Evolutionary conservation across 2,888 invertebrate species (phyloP).

Genomic region (Mellilla xanthometata): DNA sequence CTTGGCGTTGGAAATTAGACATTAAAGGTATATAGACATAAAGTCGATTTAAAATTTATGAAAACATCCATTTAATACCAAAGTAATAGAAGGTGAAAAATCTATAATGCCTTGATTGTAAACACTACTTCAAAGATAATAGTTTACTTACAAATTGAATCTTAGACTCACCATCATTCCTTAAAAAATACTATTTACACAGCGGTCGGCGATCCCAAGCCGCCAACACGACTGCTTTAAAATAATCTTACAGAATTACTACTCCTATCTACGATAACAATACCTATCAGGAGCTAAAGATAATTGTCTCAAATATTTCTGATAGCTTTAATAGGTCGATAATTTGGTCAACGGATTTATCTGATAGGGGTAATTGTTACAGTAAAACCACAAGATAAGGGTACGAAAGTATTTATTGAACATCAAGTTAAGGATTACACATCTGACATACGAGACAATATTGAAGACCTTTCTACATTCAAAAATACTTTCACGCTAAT

Average conservation of each 20-base stretch:
- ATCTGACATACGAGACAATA: constrained; percentile 50
- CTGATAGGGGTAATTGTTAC: not conserved
- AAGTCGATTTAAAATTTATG: no score
- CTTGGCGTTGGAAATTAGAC: constrained; percentile 11
- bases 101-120: no score
- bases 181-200: constrained; percentile 18
- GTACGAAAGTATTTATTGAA: constrained; percentile 68
- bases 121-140: no score
- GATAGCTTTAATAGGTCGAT: constrained; percentile 48
- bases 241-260: constrained; percentile 52
- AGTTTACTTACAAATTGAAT: no score
- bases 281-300: constrained; percentile 53
- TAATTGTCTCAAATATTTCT: constrained; percentile 52
- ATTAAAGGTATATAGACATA: no score
- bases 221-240: constrained; percentile 62
- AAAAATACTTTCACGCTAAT: constrained; percentile 40
- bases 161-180: constrained; percentile 31
- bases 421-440: constrained; percentile 60
- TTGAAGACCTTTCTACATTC: constrained; percentile 49
- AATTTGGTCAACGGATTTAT: constrained; percentile 6
- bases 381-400: constrained; percentile 35
- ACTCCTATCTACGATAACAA: constrained; percentile 63
- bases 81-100: no score
- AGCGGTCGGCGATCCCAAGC: constrained; percentile 50
- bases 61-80: no score